Base-by-base conservation (phyloP, 2,113 vertebrate species). In the Peromyscus californicus region DNA sequence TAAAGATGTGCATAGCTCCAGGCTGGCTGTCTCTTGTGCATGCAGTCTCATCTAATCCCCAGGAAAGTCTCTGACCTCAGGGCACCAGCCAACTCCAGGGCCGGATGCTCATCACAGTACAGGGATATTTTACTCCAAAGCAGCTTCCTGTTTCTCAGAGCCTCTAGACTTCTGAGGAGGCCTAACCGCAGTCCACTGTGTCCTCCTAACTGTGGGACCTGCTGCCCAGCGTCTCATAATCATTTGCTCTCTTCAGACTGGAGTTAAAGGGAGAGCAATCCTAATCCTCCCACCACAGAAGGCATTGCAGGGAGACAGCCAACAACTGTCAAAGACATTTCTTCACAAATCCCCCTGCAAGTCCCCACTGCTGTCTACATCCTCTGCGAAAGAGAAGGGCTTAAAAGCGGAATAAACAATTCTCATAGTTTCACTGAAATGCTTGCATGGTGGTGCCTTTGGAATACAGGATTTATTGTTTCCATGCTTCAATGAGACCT, bases 401-500 rank as follows among this genome's bases (percentile, higher is more conserved):
- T 95, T 89, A 80, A 89, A 91, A 91, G 36, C 39, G 26, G 59
- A 91, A 88, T 45, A 89, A 93, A 80, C 7, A 86, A 72, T 59
- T 91, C 83, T 87, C 78, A 61, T 92, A 87, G 75, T 90, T 95
- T 96, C 59, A 93, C 42, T 54, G 65, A 94, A 90, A 94, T 80
- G 33, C 79, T 79, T 61, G 5, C 45, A 76, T 89, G 17, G 67
- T 82, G 26, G 16, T 89, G 17, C 67, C 51, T 93, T 95, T 96
- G 78, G 42, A 91, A 48, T 45, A 78, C 19, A 89, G 26, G 42
- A 80, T 82, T 90, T 90, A 88, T 54, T 93, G 61, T 83, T 75
- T 97, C 92, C 75, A 90, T 90, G 88, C 83, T 84, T 92, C 84
- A 95, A 5, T 82, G 78, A 95, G 61, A 95, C 84, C 45, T 59